Base-by-base conservation (phyloP, 2,113 vertebrate species). In the Charadrius vociferus region DNA sequence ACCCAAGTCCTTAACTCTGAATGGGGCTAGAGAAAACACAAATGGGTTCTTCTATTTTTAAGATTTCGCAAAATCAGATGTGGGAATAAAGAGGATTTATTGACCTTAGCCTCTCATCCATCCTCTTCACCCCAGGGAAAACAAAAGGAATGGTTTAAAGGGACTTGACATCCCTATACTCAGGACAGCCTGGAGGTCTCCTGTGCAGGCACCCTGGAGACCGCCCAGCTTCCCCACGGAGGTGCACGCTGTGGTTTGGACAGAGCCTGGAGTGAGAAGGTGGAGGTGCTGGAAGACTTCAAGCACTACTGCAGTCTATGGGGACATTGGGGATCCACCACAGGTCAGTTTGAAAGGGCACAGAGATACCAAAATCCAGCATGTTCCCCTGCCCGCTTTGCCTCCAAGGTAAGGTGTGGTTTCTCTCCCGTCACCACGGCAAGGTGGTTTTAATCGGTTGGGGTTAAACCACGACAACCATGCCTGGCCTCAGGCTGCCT, bases 291-390 rank as follows among this genome's bases (percentile, higher is more conserved):
- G 37, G 49, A 85, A 37, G 59, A 24, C 11, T 79, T 73, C 41
- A 67, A 90, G 36, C 59, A 19, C 41, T 50, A 63, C 49, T 63
- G 36, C 34, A 53, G 41, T 6, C 66, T 55, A 0, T 12, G 14
- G 14, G 30, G 26, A 26, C 8, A 20, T 1, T 6, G 6, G 29
- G 23, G 34, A 9, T 24, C 21, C 41, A 16, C 24, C 0, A 0
- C 26, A 10, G 14, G 23, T 4, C 7, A 5, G 8, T 47, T 68
- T 2, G 2, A 52, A 79, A 62, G 34, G 20, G 41, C 34, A 56
- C 2, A 7, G 61, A 62, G 53, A 32, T 36, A 26, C 9, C 43
- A 53, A 68, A 63, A 22, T 21, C 24, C 47, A 55, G 30, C 66
- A 45, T 7, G 7, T 0, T 50, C 16, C 21, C 37, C 49, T 56